A percentile compares a stretch with the other conserved stretches of the same genome.
phyloP scores from a whole-genome alignment of 2,797 vertebrate species.

The Chelon labrosus region DNA sequence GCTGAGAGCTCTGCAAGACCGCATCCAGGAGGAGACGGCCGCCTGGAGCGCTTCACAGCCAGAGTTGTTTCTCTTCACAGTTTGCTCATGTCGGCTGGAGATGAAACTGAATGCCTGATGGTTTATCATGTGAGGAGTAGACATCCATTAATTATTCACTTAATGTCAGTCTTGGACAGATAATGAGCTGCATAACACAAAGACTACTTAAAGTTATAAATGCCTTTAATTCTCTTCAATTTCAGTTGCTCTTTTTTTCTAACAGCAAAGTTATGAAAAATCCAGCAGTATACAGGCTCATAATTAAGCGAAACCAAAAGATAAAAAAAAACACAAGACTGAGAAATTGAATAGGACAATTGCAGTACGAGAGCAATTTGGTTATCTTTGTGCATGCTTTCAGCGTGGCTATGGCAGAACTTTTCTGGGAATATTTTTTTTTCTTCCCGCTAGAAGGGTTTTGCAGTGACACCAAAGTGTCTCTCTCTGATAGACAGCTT shows the following conservation, averaged over 20 bases:
- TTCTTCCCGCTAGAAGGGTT: conserved; percentile 31
- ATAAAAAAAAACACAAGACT: conserved; percentile 26
- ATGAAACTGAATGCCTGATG: conserved; percentile 59
- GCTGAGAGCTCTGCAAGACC: conserved; percentile 59
- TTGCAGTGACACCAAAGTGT: conserved; percentile 50
- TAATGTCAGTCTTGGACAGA: conserved; percentile 50
- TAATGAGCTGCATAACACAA: conserved; percentile 43
- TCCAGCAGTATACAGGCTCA: conserved; percentile 23
- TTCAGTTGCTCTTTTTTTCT: conserved; percentile 34
- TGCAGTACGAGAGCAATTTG: conserved; percentile 42
- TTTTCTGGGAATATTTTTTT: conserved; percentile 25
- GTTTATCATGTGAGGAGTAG: conserved; percentile 47
- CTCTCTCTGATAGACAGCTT: conserved; percentile 58
- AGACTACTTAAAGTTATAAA: conserved; percentile 45
- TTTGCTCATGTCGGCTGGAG: conserved; percentile 50
- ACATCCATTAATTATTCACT: conserved; percentile 58
- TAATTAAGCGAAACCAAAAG: conserved; percentile 57
- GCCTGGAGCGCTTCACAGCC: conserved; percentile 44
- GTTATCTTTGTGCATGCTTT: conserved; percentile 53
- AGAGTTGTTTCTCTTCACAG: conserved; percentile 38
- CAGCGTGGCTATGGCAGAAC: conserved; percentile 18
- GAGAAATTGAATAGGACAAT: conserved; percentile 45
- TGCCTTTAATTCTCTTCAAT: conserved; percentile 51
- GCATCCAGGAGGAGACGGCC: conserved; percentile 48
- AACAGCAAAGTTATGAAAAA: conserved; percentile 34